These are phyloP conservation scores for Caenorhabditis sp. DNA, from an alignment of 2,888 invertebrate genomes.

Conservation along the genomic window DNA sequence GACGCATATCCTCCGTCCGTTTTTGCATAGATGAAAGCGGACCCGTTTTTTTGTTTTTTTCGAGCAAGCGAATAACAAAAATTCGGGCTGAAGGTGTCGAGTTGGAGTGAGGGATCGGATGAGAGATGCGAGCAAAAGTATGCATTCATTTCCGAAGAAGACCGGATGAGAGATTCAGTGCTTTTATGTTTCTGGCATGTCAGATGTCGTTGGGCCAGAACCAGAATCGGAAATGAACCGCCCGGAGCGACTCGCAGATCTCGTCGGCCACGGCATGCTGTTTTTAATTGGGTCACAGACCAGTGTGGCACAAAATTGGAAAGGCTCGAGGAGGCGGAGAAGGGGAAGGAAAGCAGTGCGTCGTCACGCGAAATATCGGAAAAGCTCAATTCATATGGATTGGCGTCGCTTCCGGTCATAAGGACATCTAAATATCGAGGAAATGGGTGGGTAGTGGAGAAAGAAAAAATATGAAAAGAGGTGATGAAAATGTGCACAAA, in stretches of 20 bases:
- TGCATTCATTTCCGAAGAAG: slow-evolving; percentile 8
- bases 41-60: neutral
- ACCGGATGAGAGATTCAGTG: too few species aligned
- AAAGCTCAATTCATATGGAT: slow-evolving; percentile 20
- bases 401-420: slow-evolving; percentile 11
- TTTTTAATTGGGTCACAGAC: slow-evolving; percentile 37
- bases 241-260: neutral
- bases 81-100: neutral
- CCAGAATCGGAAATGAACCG: slow-evolving; percentile 31
- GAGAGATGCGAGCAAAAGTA: neutral
- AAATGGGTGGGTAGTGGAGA: neutral
- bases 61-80: slow-evolving; percentile 16
- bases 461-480: neutral
- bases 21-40: neutral
- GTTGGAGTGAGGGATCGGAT: neutral
- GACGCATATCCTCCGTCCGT: slow-evolving; percentile 13
- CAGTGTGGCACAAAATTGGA: slow-evolving; percentile 10
- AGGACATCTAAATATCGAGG: neutral
- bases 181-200: slow-evolving; percentile 13
- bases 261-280: neutral
- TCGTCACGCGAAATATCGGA: neutral
- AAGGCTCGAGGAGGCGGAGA: neutral
- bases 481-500: neutral
- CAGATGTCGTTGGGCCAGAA: neutral
- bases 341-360: slow-evolving; percentile 9